phyloP scores from a whole-genome alignment of 2,888 invertebrate species.

The Lathronympha strigana region DNA sequence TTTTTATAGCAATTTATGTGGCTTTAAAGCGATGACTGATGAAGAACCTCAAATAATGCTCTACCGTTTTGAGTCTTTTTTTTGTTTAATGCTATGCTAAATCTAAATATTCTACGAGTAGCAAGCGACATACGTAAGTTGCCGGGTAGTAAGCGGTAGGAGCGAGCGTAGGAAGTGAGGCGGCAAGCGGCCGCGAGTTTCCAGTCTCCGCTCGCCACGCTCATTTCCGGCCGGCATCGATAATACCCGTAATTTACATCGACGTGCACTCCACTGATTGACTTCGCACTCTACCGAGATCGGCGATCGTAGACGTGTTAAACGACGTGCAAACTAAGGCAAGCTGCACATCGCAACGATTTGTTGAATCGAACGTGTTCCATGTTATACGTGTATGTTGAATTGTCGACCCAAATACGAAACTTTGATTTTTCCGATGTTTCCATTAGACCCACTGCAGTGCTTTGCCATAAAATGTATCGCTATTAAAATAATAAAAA shows the following conservation, averaged over 20 bases:
- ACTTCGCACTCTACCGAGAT: neutral
- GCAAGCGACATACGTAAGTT: neutral
- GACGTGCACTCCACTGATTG: slow-evolving; percentile 28
- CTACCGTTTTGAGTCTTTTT: too few relatives aligned
- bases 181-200: slow-evolving; percentile 13
- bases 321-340: neutral
- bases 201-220: slow-evolving; percentile 44
- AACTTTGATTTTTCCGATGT: too few relatives aligned
- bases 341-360: too few relatives aligned
- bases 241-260: slow-evolving; percentile 43
- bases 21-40: too few relatives aligned
- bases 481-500: too few relatives aligned
- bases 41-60: too few relatives aligned
- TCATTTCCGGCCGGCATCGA: slow-evolving; percentile 57
- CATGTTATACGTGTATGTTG: too few relatives aligned
- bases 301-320: neutral
- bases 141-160: neutral
- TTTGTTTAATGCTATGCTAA: neutral
- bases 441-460: too few relatives aligned
- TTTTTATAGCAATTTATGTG: too few relatives aligned
- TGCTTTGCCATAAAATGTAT: too few relatives aligned
- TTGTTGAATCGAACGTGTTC: too few relatives aligned
- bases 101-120: neutral
- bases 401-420: too few relatives aligned
- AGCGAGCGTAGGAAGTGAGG: slow-evolving; percentile 25